Base-by-base conservation (phyloP, 2,113 vertebrate species). In the Procavia capensis region DNA sequence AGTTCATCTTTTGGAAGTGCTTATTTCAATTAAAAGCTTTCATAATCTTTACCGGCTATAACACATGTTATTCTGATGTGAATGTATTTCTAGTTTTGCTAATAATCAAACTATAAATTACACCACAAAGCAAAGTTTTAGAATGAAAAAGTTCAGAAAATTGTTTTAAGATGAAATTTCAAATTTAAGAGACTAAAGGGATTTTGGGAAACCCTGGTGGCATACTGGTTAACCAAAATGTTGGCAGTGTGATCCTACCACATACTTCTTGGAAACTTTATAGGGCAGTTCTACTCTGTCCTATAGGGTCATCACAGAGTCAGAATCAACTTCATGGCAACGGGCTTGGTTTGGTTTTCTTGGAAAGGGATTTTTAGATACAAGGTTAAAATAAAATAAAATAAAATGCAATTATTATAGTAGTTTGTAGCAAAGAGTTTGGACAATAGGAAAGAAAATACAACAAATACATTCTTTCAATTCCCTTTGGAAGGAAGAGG, bases 41-140 rank as follows among this genome's bases (percentile, higher is more conserved):
- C 86, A 39, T 64, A 68, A 86, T 39, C 41, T 79, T 61, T 43
- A 66, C 27, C 9, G 41, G 85, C 45, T 64, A 74, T 74, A 86
- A 91, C 90, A 89, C 84, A 50, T 34, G 75, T 70, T 89, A 86
- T 36, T 72, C 43, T 41, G 78, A 72, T 9, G 47, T 34, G 59
- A 95, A 75, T 50, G 72, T 3, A 78, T 64, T 83, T 85, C 29
- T 61, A 85, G 41, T 45, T 64, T 22, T 78, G 19, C 43, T 90
- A 88, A 90, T 75, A 86, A 89, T 43, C 47, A 82, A 93, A 74
- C 20, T 50, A 84, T 54, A 94, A 88, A 66, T 79, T 85, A 76
- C 17, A 59, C n/a, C 45, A 68, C n/a, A 70, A 81, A 43, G 74
- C 50, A 87, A 82, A 82, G 34, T 81, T 91, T 76, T 93, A 91